These are phyloP conservation scores for Scatophagus argus DNA, from an alignment of 2,113 vertebrate genomes.

Conservation along the genomic window DNA sequence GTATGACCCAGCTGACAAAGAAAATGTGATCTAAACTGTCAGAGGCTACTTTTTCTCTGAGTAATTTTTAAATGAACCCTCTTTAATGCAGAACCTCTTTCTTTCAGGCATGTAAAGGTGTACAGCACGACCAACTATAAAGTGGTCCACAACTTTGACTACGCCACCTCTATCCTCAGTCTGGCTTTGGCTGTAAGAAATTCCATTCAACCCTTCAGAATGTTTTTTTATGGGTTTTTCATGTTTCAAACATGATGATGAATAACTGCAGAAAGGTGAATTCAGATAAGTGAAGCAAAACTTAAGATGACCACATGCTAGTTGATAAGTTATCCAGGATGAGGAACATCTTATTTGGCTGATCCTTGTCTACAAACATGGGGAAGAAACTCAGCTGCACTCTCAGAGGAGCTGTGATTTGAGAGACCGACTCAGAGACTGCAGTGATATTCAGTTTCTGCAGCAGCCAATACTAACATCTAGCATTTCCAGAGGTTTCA, in stretches of 20 bases:
- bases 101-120: constrained; percentile 93
- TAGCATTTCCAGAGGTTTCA: background rate
- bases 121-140: constrained; percentile 96
- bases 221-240: background rate
- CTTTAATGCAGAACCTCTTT: constrained; percentile 26
- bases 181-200: constrained; percentile 92
- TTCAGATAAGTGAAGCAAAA: background rate
- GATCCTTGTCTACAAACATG: background rate
- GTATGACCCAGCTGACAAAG: background rate
- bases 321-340: background rate
- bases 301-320: background rate
- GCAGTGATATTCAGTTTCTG: constrained; percentile 7
- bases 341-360: background rate
- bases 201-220: background rate
- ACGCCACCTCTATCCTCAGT: constrained; percentile 93
- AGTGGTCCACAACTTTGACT: constrained; percentile 96
- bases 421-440: background rate
- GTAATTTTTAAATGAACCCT: background rate
- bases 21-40: background rate
- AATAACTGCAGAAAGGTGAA: too few relatives aligned
- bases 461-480: constrained; percentile 11
- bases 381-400: background rate
- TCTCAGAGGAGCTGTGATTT: background rate
- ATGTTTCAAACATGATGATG: too few relatives aligned
- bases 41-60: background rate